Base-by-base conservation (phyloP, 2,113 vertebrate species). In the Onychorhynchus coronatus region DNA sequence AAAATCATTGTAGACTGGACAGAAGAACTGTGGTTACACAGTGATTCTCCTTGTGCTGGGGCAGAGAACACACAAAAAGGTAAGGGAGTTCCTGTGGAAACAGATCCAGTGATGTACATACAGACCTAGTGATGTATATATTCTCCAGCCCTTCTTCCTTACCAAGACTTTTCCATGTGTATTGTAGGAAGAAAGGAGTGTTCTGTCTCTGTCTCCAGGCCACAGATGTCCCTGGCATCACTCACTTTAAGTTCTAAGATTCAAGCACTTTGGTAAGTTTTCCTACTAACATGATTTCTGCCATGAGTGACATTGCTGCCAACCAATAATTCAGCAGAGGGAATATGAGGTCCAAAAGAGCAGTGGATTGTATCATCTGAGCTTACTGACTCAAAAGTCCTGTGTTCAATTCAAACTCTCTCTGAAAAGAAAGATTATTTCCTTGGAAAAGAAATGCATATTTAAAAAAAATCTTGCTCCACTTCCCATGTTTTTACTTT, bases 401-500 rank as follows among this genome's bases (percentile, higher is more conserved):
- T 37, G 12, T 50, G 42, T 31, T 56, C 33, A 78, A 67, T 93
- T 91, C 58, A 52, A 52, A 47, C 39, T 85, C 37, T 83, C 20
- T 77, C 31, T 37, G 8, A 73, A 55, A 78, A 84, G 17, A 30
- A 85, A 73, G 31, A 6, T 53, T 17, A 83, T 74, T 80, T 74
- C 18, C 53, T 89, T 67, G 71, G 53, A 91, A 56, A 4, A 62
- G 17, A 53, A 56, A 12, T 12, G 6, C 6, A 0, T 9, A n/a
- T 75, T 89, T 74, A 23, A 12, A 8, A 79, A 71, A 53, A 42
- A 37, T 18, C 20, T 92, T 84, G 16, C 44, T 90, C n/a, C 5
- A 15, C 33, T 89, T 91, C 28, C 35, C 33, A 39, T 25, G n/a
- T 44, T 91, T 96, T 92, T 88, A 95, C 59, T 92, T 95, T 50